Evolutionary conservation across 1,140 invertebrate genomes (phyloP).

Genomic region (Calosoma granatense): DNA sequence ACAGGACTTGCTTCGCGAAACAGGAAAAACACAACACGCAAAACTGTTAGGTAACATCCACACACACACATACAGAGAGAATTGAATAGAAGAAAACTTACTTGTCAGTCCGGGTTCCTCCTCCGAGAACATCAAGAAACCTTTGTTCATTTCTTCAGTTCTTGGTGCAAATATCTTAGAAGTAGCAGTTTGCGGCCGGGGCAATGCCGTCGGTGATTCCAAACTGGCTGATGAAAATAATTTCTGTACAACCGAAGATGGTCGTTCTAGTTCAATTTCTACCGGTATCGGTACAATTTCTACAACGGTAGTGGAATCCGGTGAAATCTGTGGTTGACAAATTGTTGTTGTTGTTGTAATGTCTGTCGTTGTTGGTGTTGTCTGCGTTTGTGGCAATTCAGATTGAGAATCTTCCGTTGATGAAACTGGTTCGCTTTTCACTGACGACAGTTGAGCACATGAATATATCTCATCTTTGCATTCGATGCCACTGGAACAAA

Average conservation of each 20-base stretch:
- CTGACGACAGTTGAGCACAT: conserved; percentile 51
- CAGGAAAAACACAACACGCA: no score
- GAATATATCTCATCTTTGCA: conserved; percentile 78
- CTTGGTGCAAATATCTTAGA: conserved; percentile 71
- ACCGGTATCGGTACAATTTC: conserved; percentile 21
- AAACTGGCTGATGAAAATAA: neutral
- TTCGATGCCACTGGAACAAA: conserved; percentile 72
- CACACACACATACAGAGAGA: no score
- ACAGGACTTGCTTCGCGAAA: no score
- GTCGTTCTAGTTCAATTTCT: conserved; percentile 24
- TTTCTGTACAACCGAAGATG: conserved; percentile 25
- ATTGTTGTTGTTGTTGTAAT: conserved; percentile 32
- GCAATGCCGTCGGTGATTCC: conserved; percentile 25
- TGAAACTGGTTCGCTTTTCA: conserved; percentile 21
- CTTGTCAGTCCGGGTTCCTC: conserved; percentile 74
- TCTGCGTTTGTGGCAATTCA: conserved; percentile 12
- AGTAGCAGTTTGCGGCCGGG: conserved; percentile 53
- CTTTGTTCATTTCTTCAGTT: conserved; percentile 88
- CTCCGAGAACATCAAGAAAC: conserved; percentile 78
- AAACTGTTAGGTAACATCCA: no score
- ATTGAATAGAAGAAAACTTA: conserved; percentile 46
- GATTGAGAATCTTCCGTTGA: neutral
- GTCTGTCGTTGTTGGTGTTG: conserved; percentile 27
- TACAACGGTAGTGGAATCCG: conserved; percentile 15
- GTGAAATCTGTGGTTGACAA: conserved; percentile 12